Conservation (phyloP, 2,113 vertebrate species). For the Tragelaphus scriptus region DNA sequence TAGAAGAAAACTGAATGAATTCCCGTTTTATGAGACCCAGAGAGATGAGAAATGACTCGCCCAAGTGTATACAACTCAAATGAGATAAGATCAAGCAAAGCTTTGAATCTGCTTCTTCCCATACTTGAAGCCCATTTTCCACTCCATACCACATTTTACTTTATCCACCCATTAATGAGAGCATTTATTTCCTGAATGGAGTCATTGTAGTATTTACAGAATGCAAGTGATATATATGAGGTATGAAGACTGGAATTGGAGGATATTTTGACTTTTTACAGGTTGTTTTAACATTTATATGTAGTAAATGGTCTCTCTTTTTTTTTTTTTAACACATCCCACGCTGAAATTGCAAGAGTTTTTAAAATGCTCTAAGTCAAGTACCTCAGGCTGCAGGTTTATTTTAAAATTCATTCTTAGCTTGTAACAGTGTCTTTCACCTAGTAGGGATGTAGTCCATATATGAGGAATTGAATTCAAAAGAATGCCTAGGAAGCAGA, state of each 20-base stretch:
- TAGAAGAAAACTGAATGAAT: background rate
- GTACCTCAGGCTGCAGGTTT: background rate
- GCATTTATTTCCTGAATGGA: background rate
- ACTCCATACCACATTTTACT: background rate
- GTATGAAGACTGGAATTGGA: background rate
- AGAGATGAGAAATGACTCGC: background rate
- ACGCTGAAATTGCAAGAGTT: background rate
- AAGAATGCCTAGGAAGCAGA: background rate
- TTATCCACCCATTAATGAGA: background rate
- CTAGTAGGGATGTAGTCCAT: background rate
- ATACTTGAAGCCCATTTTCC: background rate
- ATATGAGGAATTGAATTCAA: background rate
- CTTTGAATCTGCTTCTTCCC: background rate
- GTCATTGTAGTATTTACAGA: background rate
- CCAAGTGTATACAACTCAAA: background rate
- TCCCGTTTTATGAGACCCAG: background rate
- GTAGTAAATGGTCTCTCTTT: background rate
- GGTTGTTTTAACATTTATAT: background rate
- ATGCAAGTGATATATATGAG: background rate
- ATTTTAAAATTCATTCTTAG: background rate
- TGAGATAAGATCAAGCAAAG: background rate
- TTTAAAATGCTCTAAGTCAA: constrained; percentile 26
- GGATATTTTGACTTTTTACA: background rate
- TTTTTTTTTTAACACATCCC: background rate
- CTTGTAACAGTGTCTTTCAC: background rate